Base-by-base conservation (phyloP, 2,888 invertebrate genomes). In the Lamellibrachia columna region DNA sequence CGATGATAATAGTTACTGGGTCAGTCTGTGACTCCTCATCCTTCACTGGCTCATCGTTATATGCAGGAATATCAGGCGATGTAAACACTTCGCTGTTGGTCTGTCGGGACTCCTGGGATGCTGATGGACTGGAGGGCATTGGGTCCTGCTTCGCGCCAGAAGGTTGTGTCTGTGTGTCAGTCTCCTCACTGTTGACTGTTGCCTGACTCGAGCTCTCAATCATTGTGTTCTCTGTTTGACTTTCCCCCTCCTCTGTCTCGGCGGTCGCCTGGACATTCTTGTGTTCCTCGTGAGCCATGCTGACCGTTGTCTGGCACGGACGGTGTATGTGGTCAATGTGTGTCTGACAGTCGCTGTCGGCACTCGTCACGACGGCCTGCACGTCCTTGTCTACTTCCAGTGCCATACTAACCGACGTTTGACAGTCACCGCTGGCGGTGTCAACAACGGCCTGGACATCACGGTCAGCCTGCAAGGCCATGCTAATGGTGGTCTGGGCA, bases 1-100 rank as follows among this genome's bases (percentile, higher is more conserved):
- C 94, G 15, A 94, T 94, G 92, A 94, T 94, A 92, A 94, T 94
- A 22, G 94, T 94, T 3, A 94, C 94, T 9, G 94, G 94, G 60
- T 94, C 94, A 8, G 94, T 94, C 92, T 94, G 94, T 2, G 90
- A 90, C 11, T 90, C 93, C 53, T 92, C 92, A 52, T 93, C 93
- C 11, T 52, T 52, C 22, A 90, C 9, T 22, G 53, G n/a, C 90
- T 55, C 58, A 7, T 28, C 22, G 22, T 55, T 22, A 15, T 60
- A 28, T 9, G 22, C 53, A 22, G 40, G 90, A 58, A n/a, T 90
- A 53, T 53, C n/a, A 53, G 53, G 75, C 75, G 75, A 75, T 22
- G 75, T 75, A n/a, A 75, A 75, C 75, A 75, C 75, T 15, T 75
- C 75, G 75, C 75, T 75, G 91, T 9, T 55, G 52, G 52, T 91